Conservation (phyloP, 2,113 vertebrate species). For the Ictalurus furcatus region DNA sequence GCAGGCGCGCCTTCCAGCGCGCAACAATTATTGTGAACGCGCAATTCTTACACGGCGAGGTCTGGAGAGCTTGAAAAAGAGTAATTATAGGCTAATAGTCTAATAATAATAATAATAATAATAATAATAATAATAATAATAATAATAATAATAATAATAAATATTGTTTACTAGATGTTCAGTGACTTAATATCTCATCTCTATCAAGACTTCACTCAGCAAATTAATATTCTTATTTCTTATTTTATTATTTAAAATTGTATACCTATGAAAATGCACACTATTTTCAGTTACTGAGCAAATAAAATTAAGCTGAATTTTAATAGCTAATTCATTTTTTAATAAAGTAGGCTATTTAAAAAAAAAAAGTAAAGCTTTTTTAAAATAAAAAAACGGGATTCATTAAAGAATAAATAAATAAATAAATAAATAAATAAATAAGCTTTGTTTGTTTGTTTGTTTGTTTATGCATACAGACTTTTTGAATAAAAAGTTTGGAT, state of each 20-base stretch:
- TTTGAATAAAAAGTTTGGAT: no score
- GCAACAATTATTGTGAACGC: background rate
- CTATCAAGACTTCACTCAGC: background rate
- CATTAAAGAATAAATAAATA: no score
- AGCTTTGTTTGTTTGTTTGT: no score
- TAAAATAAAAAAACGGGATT: no score
- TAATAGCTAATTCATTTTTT: background rate
- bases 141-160: background rate
- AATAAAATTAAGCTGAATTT: background rate
- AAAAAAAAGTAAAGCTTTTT: background rate
- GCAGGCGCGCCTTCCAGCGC: slow-evolving; percentile 22
- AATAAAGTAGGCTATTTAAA: background rate
- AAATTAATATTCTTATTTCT: background rate
- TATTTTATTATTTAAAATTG: background rate
- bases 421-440: no score
- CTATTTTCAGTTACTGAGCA: background rate
- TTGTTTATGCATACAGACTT: no score
- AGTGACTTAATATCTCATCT: background rate
- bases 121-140: background rate
- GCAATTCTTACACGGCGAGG: background rate
- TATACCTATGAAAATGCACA: background rate
- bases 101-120: background rate
- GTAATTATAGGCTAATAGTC: no score
- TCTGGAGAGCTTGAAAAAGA: background rate
- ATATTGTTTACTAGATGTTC: background rate